Evolutionary conservation across 1,140 invertebrate genomes (phyloP).

Genomic region (Hestina assimilis): DNA sequence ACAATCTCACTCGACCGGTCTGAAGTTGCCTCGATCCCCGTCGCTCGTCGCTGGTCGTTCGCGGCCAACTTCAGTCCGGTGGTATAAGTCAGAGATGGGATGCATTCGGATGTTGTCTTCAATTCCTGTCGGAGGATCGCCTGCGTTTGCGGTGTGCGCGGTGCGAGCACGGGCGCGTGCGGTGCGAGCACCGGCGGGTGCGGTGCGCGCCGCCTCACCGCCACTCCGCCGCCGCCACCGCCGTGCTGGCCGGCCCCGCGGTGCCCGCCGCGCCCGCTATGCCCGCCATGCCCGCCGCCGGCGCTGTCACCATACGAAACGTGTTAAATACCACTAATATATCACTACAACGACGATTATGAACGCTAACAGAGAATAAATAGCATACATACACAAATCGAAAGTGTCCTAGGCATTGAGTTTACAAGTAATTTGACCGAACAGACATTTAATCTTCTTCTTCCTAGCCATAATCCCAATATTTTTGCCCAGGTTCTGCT

Average conservation of each 20-base stretch:
- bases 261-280: constrained; percentile 45
- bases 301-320: constrained; percentile 24
- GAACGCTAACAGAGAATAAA: too few species aligned
- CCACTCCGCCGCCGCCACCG: constrained; percentile 63
- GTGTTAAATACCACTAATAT: background rate
- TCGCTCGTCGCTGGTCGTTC: background rate
- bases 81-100: too few species aligned
- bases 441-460: too few species aligned
- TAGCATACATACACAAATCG: too few species aligned
- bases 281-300: constrained; percentile 52
- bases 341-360: too few species aligned
- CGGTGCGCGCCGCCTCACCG: constrained; percentile 56
- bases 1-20: background rate
- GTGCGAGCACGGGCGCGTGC: constrained; percentile 7
- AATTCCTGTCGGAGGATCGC: background rate
- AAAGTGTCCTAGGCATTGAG: too few species aligned
- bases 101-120: background rate
- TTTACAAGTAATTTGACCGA: too few species aligned
- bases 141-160: background rate
- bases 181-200: constrained; percentile 18
- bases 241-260: constrained; percentile 54
- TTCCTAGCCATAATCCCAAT: too few species aligned
- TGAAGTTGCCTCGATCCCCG: background rate
- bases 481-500: too few species aligned
- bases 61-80: too few species aligned